Percentiles rank a stretch among this genome's conserved stretches.
These are phyloP conservation scores for Caenorhabditis briggsae DNA, from an alignment of 1,140 invertebrate species.

Conservation along the genomic window DNA sequence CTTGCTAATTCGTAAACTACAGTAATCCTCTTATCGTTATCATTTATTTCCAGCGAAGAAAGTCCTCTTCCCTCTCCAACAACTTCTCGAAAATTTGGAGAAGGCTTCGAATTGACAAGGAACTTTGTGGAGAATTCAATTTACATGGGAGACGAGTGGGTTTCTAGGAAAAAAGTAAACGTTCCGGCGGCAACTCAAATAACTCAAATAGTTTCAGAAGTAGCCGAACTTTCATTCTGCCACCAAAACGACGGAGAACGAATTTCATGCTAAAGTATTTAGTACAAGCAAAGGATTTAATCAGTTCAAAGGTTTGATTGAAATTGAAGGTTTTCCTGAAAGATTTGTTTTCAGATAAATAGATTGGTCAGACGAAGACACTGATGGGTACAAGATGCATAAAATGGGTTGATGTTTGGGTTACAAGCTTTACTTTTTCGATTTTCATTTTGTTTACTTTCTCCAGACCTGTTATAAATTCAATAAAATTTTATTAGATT, in stretches of 20 bases:
- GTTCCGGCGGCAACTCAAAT: too few relatives aligned
- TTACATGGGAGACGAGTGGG: constrained; percentile 43
- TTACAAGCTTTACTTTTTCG: too few relatives aligned
- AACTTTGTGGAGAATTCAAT: constrained; percentile 7
- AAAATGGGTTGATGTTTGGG: too few relatives aligned
- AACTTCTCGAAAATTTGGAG: background rate
- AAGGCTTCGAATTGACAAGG: background rate
- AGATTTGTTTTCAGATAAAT: background rate
- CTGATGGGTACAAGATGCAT: too few relatives aligned
- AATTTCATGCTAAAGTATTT: background rate
- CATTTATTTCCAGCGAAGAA: background rate
- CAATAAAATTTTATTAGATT: too few relatives aligned
- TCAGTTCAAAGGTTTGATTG: background rate
- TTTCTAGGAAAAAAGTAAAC: constrained; percentile 19
- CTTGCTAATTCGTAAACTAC: background rate
- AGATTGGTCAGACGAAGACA: background rate
- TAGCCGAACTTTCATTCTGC: background rate
- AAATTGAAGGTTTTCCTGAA: too few relatives aligned
- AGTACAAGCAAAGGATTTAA: background rate
- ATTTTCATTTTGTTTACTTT: too few relatives aligned
- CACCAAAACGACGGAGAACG: background rate
- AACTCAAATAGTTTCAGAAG: background rate
- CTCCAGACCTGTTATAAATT: too few relatives aligned
- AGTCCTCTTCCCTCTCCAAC: background rate
- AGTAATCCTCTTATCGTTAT: background rate